Evolutionary conservation across 1,140 invertebrate genomes (phyloP).

Genomic region (Drosophila repleta): DNA sequence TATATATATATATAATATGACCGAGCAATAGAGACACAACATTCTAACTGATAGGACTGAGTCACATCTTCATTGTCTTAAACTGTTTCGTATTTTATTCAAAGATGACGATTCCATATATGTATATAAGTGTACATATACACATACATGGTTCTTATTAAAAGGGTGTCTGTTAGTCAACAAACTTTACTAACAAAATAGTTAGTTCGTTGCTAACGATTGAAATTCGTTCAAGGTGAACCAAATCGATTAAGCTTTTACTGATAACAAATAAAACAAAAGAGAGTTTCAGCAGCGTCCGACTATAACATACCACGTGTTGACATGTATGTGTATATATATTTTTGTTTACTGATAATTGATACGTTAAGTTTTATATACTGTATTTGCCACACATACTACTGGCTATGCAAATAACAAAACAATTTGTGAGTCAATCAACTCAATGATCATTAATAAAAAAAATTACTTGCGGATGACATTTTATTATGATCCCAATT

Average conservation of each 20-base stretch:
- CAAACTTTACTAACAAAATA: too few species aligned
- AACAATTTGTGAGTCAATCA: constrained; percentile 2
- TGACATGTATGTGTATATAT: too few species aligned
- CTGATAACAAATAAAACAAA: constrained; percentile 4
- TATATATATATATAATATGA: not conserved
- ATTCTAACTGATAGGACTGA: not conserved
- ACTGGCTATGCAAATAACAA: not conserved
- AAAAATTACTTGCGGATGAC: not conserved
- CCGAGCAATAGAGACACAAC: not conserved
- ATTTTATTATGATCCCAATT: not conserved
- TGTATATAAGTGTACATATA: not conserved
- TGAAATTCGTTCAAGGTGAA: constrained; percentile 9
- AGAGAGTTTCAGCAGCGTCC: not conserved
- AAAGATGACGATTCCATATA: not conserved
- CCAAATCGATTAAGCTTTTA: constrained; percentile 2
- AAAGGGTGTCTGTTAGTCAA: not conserved
- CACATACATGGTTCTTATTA: too few species aligned
- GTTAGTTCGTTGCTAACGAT: not conserved
- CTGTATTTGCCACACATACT: too few species aligned
- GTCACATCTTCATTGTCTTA: not conserved
- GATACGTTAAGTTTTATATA: too few species aligned
- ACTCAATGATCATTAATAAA: not conserved
- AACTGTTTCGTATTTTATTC: not conserved
- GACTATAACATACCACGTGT: not conserved
- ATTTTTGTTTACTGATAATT: too few species aligned